Percentiles rank a stretch among this genome's conserved stretches.
These are phyloP conservation scores for Cichlasoma orientale DNA, from an alignment of 2,797 vertebrate genomes.

Conservation along the genomic window DNA sequence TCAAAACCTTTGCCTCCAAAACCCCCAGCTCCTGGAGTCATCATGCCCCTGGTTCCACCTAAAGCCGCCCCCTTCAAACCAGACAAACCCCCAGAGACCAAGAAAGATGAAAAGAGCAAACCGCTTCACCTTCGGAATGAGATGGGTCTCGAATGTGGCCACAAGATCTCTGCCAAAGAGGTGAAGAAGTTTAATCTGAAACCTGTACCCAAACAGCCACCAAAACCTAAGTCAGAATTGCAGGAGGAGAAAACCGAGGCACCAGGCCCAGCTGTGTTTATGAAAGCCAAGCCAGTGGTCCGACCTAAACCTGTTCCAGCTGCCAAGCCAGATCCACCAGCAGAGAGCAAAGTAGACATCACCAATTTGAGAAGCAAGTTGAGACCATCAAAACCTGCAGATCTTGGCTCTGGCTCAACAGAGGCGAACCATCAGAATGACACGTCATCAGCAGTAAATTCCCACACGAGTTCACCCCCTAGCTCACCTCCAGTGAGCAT, in stretches of 20 bases:
- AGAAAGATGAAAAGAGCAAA: slow-evolving; percentile 92
- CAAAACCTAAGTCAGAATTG: slow-evolving; percentile 85
- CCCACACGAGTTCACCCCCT: slow-evolving; percentile 26
- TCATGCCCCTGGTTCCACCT: slow-evolving; percentile 84
- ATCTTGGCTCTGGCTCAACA: slow-evolving; percentile 68
- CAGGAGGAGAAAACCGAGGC: slow-evolving; percentile 84
- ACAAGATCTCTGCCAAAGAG: slow-evolving; percentile 94
- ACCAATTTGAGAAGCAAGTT: slow-evolving; percentile 94
- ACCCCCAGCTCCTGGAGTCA: slow-evolving; percentile 84
- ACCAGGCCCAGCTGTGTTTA: slow-evolving; percentile 69
- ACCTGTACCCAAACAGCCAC: slow-evolving; percentile 88
- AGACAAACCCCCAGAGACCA: slow-evolving; percentile 84
- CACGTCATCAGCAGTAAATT: slow-evolving; percentile 34
- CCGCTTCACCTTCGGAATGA: slow-evolving; percentile 90
- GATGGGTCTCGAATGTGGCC: slow-evolving; percentile 97
- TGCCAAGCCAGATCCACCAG: slow-evolving; percentile 83
- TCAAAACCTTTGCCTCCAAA: slow-evolving; percentile 89
- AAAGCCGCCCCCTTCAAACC: slow-evolving; percentile 84
- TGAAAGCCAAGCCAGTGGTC: slow-evolving; percentile 90
- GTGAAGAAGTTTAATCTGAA: slow-evolving; percentile 96
- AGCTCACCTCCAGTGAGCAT: slow-evolving; percentile 51
- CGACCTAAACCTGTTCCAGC: slow-evolving; percentile 89
- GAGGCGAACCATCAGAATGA: slow-evolving; percentile 75
- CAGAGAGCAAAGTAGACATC: slow-evolving; percentile 91
- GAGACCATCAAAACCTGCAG: slow-evolving; percentile 87